These are phyloP conservation scores for Peromyscus nudipes DNA, from an alignment of 2,797 vertebrate species.

Conservation along the genomic window DNA sequence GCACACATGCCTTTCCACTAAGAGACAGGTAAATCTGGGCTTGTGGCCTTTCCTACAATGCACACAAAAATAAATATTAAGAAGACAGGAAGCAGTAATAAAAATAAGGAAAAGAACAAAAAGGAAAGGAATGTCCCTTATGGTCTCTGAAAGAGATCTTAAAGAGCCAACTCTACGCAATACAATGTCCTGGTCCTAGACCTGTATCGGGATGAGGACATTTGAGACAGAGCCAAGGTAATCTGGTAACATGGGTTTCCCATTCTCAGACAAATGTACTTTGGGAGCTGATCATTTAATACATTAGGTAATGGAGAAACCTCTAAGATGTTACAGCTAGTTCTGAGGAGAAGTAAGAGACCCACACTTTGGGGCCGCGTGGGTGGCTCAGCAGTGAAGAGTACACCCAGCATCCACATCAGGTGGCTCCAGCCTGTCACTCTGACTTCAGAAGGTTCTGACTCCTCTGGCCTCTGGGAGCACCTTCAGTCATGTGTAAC, in stretches of 20 bases:
- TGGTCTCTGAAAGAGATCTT: conserved; percentile 51
- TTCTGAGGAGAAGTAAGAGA: conserved; percentile 60
- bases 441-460: neutral
- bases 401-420: neutral
- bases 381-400: neutral
- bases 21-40: conserved; percentile 57
- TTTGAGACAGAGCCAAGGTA: conserved; percentile 38
- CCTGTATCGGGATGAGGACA: neutral
- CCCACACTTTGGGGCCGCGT: neutral
- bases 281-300: neutral
- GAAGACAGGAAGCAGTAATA: conserved; percentile 71
- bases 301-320: conserved; percentile 6
- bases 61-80: conserved; percentile 61
- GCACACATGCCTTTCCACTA: conserved; percentile 52
- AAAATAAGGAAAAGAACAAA: conserved; percentile 71
- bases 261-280: conserved; percentile 6
- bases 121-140: conserved; percentile 65
- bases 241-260: conserved; percentile 31
- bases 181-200: conserved; percentile 1
- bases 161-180: conserved; percentile 20
- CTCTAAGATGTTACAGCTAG: neutral
- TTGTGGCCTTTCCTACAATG: conserved; percentile 44
- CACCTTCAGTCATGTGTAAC: neutral
- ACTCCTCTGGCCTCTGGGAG: neutral
- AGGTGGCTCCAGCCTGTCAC: neutral